Percentiles rank a stretch among this genome's conserved stretches.
Conservation (phyloP, 2,888 invertebrate genomes). For the Pogonocherus hispidulus region DNA sequence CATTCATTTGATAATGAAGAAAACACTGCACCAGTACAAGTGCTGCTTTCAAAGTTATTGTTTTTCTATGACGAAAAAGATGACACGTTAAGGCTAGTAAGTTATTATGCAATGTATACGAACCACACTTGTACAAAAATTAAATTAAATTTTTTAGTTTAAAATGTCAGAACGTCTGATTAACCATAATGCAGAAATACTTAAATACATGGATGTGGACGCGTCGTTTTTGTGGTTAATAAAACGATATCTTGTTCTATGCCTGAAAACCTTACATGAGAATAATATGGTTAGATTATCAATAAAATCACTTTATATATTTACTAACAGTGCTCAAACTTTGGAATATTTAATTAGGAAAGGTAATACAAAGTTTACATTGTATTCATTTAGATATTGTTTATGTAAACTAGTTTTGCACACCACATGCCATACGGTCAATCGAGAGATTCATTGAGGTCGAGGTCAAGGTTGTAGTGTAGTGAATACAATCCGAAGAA, state of each 20-base stretch:
- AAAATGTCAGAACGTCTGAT: conserved; percentile 67
- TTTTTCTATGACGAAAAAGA: conserved; percentile 82
- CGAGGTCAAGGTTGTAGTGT: too few species aligned
- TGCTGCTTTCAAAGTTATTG: conserved; percentile 77
- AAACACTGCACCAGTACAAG: conserved; percentile 69
- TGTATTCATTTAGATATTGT: too few species aligned
- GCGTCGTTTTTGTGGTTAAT: conserved; percentile 68
- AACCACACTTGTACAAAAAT: not conserved
- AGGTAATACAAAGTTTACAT: conserved; percentile 66
- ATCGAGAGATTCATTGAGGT: too few species aligned
- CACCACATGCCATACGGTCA: too few species aligned
- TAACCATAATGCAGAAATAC: conserved; percentile 59
- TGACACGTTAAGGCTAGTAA: conserved; percentile 79
- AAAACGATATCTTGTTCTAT: conserved; percentile 62
- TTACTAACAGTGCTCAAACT: conserved; percentile 71
- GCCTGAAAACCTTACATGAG: conserved; percentile 58
- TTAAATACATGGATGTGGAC: conserved; percentile 57
- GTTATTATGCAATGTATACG: conserved; percentile 38
- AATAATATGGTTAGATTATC: conserved; percentile 75
- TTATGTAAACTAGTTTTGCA: too few species aligned
- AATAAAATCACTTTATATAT: conserved; percentile 84
- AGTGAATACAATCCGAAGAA: too few species aligned
- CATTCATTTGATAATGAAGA: conserved; percentile 76
- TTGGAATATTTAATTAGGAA: conserved; percentile 73
- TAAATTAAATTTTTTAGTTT: conserved; percentile 57